Base-by-base conservation (phyloP, 2,888 invertebrate genomes). In the Drosophila yooni region DNA sequence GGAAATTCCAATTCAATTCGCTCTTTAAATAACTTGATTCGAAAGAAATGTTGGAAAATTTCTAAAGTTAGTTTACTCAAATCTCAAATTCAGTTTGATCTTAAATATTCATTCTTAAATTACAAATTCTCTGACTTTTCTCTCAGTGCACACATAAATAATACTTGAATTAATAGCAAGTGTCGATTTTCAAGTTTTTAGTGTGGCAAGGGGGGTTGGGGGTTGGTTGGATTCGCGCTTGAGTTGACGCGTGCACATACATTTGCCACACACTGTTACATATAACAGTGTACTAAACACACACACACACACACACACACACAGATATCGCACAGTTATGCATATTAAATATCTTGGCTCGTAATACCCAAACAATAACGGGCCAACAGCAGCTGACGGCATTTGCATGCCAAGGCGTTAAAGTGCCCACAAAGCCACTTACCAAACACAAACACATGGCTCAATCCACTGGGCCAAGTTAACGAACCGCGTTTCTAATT, bases 271-370 rank as follows among this genome's bases (percentile, higher is more conserved):
- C 53, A 63, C 46, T 59, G 46, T 33, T 53, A 34, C 48, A 31
- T 21, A 46, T 25, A 46, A 46, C 15, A 21, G 21, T 38, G 7
- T 46, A 15, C 4, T 43, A 40, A n/a, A 40, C 11, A 21, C 21
- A 15, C 50, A 18, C 3, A 10, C 10, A 53, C 5, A 25, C 5
- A 27, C 3, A 18, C 13, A 54, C 18, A 34, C 8, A 25, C 13
- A 52, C 4, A 3, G 18, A 13, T 31, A 43, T 56, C 57, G 54
- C 51, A 82, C 70, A 63, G 81, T 61, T 70, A 74, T 84, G 83
- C 89, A 84, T 84, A 86, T 88, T 81, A 81, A 83, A 81, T 86
- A 81, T 79, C 87, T 75, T 52, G 33, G 50, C 18, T 27, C 33
- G 33, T 54, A 56, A 56, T 50, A 46, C 31, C 46, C 59, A 33